Percentiles rank a stretch among this genome's conserved stretches.
Evolutionary conservation across 2,113 vertebrate genomes (phyloP).

Genomic region (Crocuta crocuta): DNA sequence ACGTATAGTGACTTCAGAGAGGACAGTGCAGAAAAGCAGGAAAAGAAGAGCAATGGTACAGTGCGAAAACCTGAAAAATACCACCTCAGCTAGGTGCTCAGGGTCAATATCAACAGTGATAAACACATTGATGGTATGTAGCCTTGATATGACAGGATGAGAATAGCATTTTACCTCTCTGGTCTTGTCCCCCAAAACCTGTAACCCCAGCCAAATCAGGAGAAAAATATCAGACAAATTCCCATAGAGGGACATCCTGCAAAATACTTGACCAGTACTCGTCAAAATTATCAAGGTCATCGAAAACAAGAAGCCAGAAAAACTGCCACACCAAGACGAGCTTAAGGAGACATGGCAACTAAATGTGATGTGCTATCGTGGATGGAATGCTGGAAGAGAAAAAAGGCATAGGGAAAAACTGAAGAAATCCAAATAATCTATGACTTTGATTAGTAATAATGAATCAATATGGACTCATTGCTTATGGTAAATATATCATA

Average conservation of each 20-base stretch:
- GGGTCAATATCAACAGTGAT: not conserved
- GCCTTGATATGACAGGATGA: not conserved
- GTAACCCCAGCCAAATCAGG: not conserved
- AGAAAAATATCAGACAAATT: constrained; percentile 20
- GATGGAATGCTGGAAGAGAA: not conserved
- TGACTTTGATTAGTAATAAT: not conserved
- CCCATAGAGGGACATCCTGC: not conserved
- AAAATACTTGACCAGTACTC: not conserved
- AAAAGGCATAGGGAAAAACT: not conserved
- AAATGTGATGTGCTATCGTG: not conserved
- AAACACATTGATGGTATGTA: not conserved
- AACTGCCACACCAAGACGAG: not conserved
- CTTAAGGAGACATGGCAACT: not conserved
- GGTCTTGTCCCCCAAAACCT: not conserved
- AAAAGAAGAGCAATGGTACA: not conserved
- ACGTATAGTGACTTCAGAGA: not conserved
- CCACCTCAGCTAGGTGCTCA: not conserved
- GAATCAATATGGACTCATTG: not conserved
- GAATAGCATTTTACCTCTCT: not conserved
- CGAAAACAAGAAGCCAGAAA: not conserved
- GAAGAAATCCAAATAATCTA: not conserved
- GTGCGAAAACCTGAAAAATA: not conserved
- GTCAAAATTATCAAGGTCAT: constrained; percentile 1
- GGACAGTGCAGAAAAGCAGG: not conserved
- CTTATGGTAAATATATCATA: not conserved